phyloP scores from a whole-genome alignment of 2,888 invertebrate genomes.

The Leptinotarsa haldemani region DNA sequence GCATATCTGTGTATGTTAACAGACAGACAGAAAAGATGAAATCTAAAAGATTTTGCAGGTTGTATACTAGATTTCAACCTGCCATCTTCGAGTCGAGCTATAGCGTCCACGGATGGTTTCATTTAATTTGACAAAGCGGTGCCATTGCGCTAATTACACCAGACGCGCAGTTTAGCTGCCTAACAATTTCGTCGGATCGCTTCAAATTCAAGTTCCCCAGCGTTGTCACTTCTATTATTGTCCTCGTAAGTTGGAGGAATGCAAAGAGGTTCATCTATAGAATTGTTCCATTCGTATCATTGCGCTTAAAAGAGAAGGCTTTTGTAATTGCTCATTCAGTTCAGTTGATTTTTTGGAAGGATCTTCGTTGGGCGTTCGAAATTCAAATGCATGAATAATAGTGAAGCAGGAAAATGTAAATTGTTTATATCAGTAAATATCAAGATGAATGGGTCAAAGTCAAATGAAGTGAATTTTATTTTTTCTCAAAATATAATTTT shows the following conservation, averaged over 20 bases:
- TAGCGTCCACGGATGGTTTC: slow-evolving; percentile 4
- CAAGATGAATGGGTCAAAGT: too few relatives aligned
- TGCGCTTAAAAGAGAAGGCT: too few relatives aligned
- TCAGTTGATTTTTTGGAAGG: too few relatives aligned
- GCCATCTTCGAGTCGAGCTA: background rate
- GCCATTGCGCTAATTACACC: slow-evolving; percentile 10
- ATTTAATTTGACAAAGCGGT: slow-evolving; percentile 19
- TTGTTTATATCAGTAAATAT: too few relatives aligned
- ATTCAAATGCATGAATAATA: too few relatives aligned
- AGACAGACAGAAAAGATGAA: background rate
- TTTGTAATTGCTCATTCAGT: too few relatives aligned
- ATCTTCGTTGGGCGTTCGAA: too few relatives aligned
- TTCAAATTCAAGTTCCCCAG: slow-evolving; percentile 3
- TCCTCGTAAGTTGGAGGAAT: background rate
- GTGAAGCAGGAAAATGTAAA: too few relatives aligned
- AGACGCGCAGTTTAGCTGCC: slow-evolving; percentile 5
- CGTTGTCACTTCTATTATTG: background rate
- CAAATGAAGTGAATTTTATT: too few relatives aligned
- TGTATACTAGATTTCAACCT: background rate
- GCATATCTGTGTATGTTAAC: too few relatives aligned
- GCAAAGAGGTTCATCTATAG: background rate
- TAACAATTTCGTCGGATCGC: background rate
- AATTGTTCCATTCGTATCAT: too few relatives aligned
- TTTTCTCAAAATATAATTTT: too few relatives aligned
- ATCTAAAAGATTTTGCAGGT: background rate